These are phyloP conservation scores for Philopotamus ludificatus DNA, from an alignment of 1,140 invertebrate species.

Conservation along the genomic window DNA sequence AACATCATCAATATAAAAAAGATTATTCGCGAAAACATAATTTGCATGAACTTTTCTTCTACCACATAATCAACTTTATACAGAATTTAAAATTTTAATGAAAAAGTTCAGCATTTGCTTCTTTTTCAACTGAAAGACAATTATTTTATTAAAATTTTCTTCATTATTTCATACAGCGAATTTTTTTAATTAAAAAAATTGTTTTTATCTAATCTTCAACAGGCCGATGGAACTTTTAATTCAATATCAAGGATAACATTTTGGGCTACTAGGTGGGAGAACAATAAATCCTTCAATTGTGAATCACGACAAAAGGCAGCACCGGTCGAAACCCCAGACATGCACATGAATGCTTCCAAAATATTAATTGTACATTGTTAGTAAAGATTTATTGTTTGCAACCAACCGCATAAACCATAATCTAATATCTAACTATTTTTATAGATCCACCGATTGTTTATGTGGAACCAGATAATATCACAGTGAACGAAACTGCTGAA, in stretches of 20 bases:
- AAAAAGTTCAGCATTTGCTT: no score
- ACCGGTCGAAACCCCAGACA: slow-evolving; percentile 13
- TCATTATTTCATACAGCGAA: not conserved
- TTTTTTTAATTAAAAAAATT: slow-evolving; percentile 6
- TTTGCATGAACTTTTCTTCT: no score
- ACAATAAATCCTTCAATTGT: slow-evolving; percentile 75
- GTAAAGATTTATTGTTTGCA: slow-evolving; percentile 48
- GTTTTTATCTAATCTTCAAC: no score
- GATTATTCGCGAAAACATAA: no score
- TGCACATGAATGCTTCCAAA: slow-evolving; percentile 54
- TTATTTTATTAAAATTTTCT: no score
- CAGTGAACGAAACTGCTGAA: slow-evolving; percentile 74
- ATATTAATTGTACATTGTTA: slow-evolving; percentile 82
- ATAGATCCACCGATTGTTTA: slow-evolving; percentile 80
- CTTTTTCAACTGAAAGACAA: no score
- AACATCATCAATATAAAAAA: no score
- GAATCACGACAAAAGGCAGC: slow-evolving; percentile 65
- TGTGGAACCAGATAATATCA: slow-evolving; percentile 70
- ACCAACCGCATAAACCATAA: no score
- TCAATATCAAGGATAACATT: slow-evolving; percentile 76
- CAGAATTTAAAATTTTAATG: no score
- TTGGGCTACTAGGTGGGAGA: slow-evolving; percentile 76
- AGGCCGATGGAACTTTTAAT: slow-evolving; percentile 71
- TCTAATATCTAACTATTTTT: slow-evolving; percentile 40
- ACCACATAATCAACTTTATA: no score